These are phyloP conservation scores for Aspiorhynchus laticeps DNA, from an alignment of 2,113 vertebrate species.

Conservation along the genomic window DNA sequence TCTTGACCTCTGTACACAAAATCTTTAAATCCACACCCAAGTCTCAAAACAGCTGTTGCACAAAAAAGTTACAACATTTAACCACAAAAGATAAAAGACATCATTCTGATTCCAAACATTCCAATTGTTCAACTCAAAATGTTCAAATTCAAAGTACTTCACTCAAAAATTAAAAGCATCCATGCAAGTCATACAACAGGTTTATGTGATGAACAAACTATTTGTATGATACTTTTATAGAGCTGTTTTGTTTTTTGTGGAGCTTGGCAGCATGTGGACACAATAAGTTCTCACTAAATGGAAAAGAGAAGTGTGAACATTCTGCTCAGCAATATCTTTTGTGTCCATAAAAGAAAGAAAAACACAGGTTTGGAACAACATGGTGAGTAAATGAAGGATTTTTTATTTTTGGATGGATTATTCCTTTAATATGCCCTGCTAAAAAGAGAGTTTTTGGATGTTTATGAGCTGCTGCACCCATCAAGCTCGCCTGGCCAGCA, in stretches of 20 bases:
- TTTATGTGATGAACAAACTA: background rate
- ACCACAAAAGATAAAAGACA: background rate
- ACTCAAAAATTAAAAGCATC: background rate
- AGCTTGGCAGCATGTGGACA: no score
- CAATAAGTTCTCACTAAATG: no score
- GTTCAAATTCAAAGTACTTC: background rate
- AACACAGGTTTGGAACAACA: background rate
- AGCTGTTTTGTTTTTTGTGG: background rate
- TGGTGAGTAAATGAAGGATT: background rate
- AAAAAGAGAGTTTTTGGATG: background rate
- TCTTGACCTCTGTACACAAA: background rate
- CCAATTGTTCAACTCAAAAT: background rate
- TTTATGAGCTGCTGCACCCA: background rate
- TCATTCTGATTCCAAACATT: background rate
- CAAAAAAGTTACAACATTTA: background rate
- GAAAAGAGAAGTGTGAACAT: no score
- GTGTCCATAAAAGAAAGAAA: no score
- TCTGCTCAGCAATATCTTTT: no score
- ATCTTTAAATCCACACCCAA: background rate
- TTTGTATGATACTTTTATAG: background rate
- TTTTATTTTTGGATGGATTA: background rate
- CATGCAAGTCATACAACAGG: background rate
- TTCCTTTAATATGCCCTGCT: background rate
- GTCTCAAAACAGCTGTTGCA: background rate
- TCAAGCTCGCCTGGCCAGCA: background rate